phyloP scores from a whole-genome alignment of 2,113 vertebrate genomes.

The Tiliqua scincoides region DNA sequence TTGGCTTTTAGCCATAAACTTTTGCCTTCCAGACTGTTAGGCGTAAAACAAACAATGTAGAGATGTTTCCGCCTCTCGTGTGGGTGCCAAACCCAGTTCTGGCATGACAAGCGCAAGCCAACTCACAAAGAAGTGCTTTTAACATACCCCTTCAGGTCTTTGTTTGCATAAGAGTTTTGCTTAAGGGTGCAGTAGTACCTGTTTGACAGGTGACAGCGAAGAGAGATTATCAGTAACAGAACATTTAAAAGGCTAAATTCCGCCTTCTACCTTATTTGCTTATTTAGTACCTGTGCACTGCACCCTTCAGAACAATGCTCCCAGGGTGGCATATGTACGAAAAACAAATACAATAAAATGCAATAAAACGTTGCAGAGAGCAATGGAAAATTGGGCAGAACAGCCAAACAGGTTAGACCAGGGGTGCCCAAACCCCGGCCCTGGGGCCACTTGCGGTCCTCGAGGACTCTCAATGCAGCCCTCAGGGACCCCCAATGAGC shows the following conservation, averaged over 20 bases:
- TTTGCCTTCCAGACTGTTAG: background rate
- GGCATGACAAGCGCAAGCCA: background rate
- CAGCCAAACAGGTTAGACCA: too few species aligned
- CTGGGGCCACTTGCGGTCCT: too few species aligned
- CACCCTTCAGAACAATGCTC: too few species aligned
- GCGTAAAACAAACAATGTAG: background rate
- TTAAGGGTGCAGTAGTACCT: too few species aligned
- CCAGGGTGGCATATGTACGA: too few species aligned
- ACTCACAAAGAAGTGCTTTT: background rate
- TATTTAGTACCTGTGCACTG: too few species aligned
- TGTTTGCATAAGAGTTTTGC: background rate
- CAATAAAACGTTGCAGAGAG: too few species aligned
- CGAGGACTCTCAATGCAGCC: too few species aligned
- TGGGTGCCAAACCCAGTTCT: background rate
- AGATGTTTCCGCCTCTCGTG: background rate
- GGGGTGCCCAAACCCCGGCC: too few species aligned
- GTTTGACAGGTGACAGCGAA: background rate
- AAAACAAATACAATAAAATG: too few species aligned
- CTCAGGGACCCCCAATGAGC: too few species aligned
- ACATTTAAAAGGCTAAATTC: background rate
- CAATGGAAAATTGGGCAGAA: too few species aligned
- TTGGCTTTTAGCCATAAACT: background rate
- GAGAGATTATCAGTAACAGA: background rate
- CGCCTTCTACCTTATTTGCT: background rate
- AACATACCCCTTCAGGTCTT: background rate